Evolutionary conservation across 2,888 invertebrate species (phyloP).

Genomic region (Periphyllus acericola): DNA sequence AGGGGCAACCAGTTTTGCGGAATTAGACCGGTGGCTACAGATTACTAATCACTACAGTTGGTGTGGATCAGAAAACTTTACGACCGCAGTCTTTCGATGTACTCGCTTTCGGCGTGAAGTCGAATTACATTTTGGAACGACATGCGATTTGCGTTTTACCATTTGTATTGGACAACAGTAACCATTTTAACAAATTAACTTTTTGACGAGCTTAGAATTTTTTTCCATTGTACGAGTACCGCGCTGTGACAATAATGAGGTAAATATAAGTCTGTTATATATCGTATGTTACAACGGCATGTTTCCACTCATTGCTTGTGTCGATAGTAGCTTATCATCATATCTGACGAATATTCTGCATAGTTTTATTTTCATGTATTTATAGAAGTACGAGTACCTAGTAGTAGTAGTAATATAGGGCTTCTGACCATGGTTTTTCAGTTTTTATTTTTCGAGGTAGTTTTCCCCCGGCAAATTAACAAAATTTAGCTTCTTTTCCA

Average conservation of each 20-base stretch:
- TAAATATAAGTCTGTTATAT: not conserved
- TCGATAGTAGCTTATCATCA: no score
- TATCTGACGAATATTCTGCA: no score
- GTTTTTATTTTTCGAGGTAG: no score
- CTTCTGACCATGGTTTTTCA: no score
- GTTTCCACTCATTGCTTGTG: no score
- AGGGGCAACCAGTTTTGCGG: conserved; percentile 52
- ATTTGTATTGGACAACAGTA: not conserved
- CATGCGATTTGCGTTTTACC: not conserved
- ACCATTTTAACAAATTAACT: not conserved
- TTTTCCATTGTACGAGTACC: not conserved
- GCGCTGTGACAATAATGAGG: not conserved
- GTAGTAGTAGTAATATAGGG: no score
- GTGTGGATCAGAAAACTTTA: not conserved
- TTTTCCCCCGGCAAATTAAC: no score
- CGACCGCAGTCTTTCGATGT: not conserved
- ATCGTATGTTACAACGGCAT: not conserved
- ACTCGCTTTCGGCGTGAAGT: not conserved
- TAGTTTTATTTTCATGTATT: no score
- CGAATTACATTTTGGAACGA: not conserved
- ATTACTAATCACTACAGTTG: conserved; percentile 29
- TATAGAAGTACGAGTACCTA: no score
- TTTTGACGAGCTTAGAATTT: not conserved
- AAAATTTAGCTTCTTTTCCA: no score
- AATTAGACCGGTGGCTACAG: conserved; percentile 23